phyloP scores from a whole-genome alignment of 2,888 invertebrate genomes.

The Ceraclea dissimilis region DNA sequence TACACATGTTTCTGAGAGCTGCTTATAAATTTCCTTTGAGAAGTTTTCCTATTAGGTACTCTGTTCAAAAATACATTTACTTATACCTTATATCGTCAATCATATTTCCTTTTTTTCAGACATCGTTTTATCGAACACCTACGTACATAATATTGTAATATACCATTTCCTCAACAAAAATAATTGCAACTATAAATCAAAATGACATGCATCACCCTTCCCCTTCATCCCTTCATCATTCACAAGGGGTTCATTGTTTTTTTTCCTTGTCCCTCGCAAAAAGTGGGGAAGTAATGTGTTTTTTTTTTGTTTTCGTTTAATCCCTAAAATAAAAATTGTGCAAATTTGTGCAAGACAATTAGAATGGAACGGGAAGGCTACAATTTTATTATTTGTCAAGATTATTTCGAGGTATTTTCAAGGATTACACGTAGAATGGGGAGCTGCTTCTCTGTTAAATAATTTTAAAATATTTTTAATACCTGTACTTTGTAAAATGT shows the following conservation, averaged over 20 bases:
- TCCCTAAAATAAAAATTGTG: not conserved
- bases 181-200: conserved; percentile 27
- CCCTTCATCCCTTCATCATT: conserved; percentile 1
- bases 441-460: not conserved
- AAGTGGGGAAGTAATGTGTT: not conserved
- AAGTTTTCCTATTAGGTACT: conserved; percentile 20
- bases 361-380: not conserved
- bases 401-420: not conserved
- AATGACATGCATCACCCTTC: conserved; percentile 25
- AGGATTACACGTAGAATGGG: not conserved
- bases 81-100: conserved; percentile 21
- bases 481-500: no score
- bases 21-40: not conserved
- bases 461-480: no score
- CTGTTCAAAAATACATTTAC: conserved; percentile 19
- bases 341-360: not conserved
- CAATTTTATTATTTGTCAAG: conserved; percentile 2
- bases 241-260: conserved; percentile 1
- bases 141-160: no score
- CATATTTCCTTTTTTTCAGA: conserved; percentile 22
- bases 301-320: not conserved
- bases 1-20: not conserved
- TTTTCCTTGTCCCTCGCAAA: not conserved
- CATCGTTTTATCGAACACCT: conserved; percentile 21
- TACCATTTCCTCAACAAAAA: conserved; percentile 18